Conservation (phyloP, 2,888 invertebrate species). For the Holacanthella duospinosa region DNA sequence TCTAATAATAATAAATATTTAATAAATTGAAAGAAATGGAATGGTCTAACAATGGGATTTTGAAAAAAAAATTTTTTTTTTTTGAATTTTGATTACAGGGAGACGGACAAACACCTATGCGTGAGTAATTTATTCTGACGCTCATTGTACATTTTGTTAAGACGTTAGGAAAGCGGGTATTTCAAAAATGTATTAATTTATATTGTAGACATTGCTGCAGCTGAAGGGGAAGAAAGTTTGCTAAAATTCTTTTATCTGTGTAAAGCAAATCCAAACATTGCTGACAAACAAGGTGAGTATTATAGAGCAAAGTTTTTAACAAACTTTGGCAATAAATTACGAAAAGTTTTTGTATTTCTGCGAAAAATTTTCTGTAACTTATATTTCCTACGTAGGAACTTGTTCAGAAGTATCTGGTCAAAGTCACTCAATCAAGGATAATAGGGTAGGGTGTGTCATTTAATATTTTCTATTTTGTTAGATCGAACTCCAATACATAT, state of each 20-base stretch:
- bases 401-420: too few relatives aligned
- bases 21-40: too few relatives aligned
- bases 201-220: slow-evolving; percentile 80
- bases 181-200: neutral
- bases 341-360: too few relatives aligned
- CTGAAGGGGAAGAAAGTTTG: slow-evolving; percentile 85
- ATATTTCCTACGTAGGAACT: too few relatives aligned
- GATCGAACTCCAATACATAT: slow-evolving; percentile 95
- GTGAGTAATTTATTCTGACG: neutral
- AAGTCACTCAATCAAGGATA: too few relatives aligned
- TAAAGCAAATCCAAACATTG: slow-evolving; percentile 84
- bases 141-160: too few relatives aligned
- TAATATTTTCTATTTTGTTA: slow-evolving; percentile 39
- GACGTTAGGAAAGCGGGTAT: neutral
- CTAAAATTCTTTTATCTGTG: slow-evolving; percentile 93
- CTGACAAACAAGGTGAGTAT: slow-evolving; percentile 71
- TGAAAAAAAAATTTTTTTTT: slow-evolving; percentile 4
- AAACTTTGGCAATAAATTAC: neutral
- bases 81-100: slow-evolving; percentile 45
- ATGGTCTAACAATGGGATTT: too few relatives aligned
- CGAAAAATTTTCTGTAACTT: too few relatives aligned
- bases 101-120: slow-evolving; percentile 75
- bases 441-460: neutral
- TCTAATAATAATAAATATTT: too few relatives aligned
- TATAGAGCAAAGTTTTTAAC: neutral